These are phyloP conservation scores for Punctoribates punctum DNA, from an alignment of 2,888 invertebrate genomes.

Conservation along the genomic window DNA sequence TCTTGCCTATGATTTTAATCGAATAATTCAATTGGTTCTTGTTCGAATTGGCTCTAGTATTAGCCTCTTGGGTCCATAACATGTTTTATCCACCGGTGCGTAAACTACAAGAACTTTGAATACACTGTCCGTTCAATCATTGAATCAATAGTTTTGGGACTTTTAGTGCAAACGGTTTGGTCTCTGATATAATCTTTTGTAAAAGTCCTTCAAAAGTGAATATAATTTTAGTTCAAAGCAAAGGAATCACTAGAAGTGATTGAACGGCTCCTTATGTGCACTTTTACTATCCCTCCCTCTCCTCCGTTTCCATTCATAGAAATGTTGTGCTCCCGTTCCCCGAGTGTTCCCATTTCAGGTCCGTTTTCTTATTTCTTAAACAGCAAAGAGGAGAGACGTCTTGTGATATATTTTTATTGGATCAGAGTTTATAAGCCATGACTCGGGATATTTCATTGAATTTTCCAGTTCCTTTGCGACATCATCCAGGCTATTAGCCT, in stretches of 20 bases:
- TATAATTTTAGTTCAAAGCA: neutral
- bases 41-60: too few species aligned
- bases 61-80: too few species aligned
- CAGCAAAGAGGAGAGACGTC: too few species aligned
- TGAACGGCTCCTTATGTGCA: neutral
- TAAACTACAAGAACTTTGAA: too few species aligned
- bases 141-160: neutral
- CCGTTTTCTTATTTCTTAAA: neutral
- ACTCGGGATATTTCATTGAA: neutral
- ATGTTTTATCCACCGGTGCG: too few species aligned
- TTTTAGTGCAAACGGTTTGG: neutral
- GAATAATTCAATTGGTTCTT: too few species aligned
- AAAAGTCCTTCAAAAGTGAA: neutral
- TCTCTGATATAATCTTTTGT: neutral
- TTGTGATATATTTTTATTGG: neutral
- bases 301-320: neutral
- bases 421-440: neutral
- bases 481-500: neutral
- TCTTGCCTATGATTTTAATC: too few species aligned
- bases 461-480: neutral
- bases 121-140: too few species aligned
- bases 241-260: neutral
- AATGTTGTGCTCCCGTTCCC: neutral
- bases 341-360: neutral
- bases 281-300: neutral